phyloP scores from a whole-genome alignment of 1,140 invertebrate species.

The Mycetomoellerius zeteki region DNA sequence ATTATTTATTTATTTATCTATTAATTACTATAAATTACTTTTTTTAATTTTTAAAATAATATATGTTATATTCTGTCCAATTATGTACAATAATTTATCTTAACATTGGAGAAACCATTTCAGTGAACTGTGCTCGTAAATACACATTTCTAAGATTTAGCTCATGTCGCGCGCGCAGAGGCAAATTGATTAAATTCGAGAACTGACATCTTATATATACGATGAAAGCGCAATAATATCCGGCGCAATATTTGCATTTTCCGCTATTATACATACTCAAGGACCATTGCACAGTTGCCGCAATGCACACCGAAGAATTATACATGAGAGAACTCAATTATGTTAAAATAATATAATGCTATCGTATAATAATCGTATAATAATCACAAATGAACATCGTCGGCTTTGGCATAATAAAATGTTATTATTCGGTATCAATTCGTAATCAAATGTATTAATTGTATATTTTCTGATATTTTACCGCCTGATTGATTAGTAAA shows the following conservation, averaged over 20 bases:
- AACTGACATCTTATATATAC: not conserved
- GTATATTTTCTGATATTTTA: constrained; percentile 3
- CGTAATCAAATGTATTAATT: not conserved
- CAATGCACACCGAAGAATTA: not conserved
- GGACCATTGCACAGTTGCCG: not conserved
- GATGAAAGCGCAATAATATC: constrained; percentile 2
- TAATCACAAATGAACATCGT: not conserved
- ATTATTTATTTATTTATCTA: no score
- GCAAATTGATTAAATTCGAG: constrained; percentile 34
- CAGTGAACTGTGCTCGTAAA: not conserved
- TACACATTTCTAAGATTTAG: not conserved
- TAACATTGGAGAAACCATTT: not conserved
- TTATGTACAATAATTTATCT: not conserved
- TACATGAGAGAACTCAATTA: constrained; percentile 33
- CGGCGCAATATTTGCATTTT: constrained; percentile 31
- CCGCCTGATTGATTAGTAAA: not conserved
- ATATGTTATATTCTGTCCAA: not conserved
- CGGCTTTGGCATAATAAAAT: constrained; percentile 9
- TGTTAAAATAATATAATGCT: constrained; percentile 21
- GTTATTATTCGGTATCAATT: not conserved
- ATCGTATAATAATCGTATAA: not conserved
- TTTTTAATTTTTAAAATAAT: not conserved
- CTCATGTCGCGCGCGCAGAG: not conserved
- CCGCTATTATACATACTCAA: constrained; percentile 6
- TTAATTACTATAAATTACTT: no score